Percentiles rank a stretch among this genome's conserved stretches.
Evolutionary conservation across 2,888 invertebrate genomes (phyloP).

Genomic region (Rotaria magnacalcarata): DNA sequence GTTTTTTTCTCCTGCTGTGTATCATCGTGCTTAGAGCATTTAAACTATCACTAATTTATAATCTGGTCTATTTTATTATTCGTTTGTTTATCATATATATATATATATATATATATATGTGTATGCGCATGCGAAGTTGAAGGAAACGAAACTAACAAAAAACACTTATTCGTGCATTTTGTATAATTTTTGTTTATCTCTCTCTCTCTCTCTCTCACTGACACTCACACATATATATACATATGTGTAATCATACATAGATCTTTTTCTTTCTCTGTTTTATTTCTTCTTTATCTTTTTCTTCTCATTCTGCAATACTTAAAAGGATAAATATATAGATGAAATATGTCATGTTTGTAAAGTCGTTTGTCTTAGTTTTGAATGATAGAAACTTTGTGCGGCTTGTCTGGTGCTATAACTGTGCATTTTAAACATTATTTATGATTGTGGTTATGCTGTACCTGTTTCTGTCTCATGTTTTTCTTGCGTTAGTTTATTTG

Average conservation of each 20-base stretch:
- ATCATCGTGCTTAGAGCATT: constrained; percentile 2
- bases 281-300: background rate
- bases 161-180: background rate
- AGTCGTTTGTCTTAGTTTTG: background rate
- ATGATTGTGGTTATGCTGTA: background rate
- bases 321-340: background rate
- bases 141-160: background rate
- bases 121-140: background rate
- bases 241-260: background rate
- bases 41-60: constrained; percentile 8
- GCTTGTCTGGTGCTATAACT: background rate
- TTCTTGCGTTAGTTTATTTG: background rate
- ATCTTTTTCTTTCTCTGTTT: background rate
- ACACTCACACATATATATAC: background rate
- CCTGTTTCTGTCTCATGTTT: background rate
- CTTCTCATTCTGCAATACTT: background rate
- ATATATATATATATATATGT: background rate
- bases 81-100: background rate
- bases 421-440: background rate
- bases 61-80: constrained; percentile 1
- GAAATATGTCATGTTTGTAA: background rate
- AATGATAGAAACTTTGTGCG: background rate
- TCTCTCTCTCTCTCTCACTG: background rate
- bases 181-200: background rate
- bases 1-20: background rate